Evolutionary conservation across 2,888 invertebrate species (phyloP), one percentile per base, ranked within the genome.

Genomic region (Agrochola lychnidis): DNA sequence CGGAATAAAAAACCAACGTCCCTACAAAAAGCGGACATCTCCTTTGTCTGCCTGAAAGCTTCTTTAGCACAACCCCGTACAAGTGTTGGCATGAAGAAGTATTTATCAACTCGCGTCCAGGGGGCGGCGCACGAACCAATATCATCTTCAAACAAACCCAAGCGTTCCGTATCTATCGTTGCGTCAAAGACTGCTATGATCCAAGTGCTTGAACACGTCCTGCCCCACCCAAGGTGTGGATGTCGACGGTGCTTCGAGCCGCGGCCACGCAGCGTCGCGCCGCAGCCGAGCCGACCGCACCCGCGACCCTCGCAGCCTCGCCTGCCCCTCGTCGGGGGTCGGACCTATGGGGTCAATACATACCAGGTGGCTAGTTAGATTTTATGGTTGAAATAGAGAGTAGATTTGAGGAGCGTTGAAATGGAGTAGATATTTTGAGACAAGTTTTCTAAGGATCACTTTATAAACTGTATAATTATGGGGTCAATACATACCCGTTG

Each of bases 191-290:
- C 9, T n/a, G 22, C 40, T 2, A 40, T 25, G n/a, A 10, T 9
- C 67, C 25, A 51, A 19, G 12, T 51, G 5, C 22, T 10, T 59
- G 10, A 36, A 53, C 14, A 14, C 7, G n/a, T 19, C 40, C 19
- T 81, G 19, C 45, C 36, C 45, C 36, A 53, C 22, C 61, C n/a
- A 86, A 83, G 83, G 94, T 95, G 95, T 92, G 95, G 95, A 76
- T 93, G 94, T 89, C 94, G 94, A 83, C 93, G 92, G 76, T 94
- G 94, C 91, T 93, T 90, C 94, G 93, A 94, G 91, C 94, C 94
- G 86, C 93, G 92, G 76, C 90, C 93, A 78, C 90, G 91, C 81
- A 90, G 89, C 86, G 91, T 89, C 87, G 91, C 91, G 82, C 91
- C 91, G 85, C 90, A 84, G 81, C 81, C 84, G 70, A 89, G 78